Evolutionary conservation across 1,140 invertebrate species (phyloP), one percentile per base, ranked within the genome.

Genomic region (Pollicipes pollicipes): DNA sequence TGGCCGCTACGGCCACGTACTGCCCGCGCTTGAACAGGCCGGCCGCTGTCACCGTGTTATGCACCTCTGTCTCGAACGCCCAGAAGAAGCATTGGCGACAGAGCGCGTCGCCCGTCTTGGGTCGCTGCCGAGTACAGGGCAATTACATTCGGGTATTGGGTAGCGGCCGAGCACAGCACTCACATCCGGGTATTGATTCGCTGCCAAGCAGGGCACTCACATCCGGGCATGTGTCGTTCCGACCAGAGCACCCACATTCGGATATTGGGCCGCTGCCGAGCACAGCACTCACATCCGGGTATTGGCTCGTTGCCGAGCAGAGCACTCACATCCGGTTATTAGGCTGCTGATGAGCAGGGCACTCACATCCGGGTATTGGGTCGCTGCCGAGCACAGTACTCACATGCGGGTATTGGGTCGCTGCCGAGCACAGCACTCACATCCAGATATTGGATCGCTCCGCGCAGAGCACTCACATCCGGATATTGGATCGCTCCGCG

Each of bases 61-160:
- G 96, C 75, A 99, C 88, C 84, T 99, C 97, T 72, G 88, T 87
- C 83, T 99, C 96, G 83, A 98, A 98, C 2, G 89, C 91, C 78
- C 82, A 86, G 78, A 89, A 98, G 78, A 98, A 98, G 81, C 95
- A 98, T 77, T 93, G 87, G 80, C 95, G 97, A 77, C 95, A 98
- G 28, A 98, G 80, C 0, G 90, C 85, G 83, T 96, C 89, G 0
- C 90, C 90, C 67, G 91, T 95, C 85, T 93, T 93, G 0, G 91
- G 90, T 30, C 92, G 84, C 89, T 92, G 76, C 74, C 84, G 82
- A 75, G n/a, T n/a, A 74, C 75, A 76, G 75, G 68, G 72, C 72
- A n/a, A 72, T 21, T 37, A 66, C 68, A 73, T 30, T 31, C 27
- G 37, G 45, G 71, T 27, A 37, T 58, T 68, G 74, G 27, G 21